Percentiles rank a stretch among this genome's conserved stretches.
Evolutionary conservation across 2,113 vertebrate genomes (phyloP).

Genomic region (Callopanchax toddi): DNA sequence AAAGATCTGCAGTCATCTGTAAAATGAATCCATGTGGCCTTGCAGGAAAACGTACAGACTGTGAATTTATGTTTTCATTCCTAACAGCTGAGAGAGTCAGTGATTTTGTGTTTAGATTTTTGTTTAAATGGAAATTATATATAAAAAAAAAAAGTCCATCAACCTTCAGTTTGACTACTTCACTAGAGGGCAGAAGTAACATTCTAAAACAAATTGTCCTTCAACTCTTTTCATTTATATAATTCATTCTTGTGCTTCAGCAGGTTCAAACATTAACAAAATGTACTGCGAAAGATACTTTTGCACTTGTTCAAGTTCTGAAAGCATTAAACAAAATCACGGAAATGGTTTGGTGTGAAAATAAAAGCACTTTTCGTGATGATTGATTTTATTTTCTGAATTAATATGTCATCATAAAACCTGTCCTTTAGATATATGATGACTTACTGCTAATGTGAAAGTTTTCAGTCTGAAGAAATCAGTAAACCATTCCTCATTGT

Average conservation of each 20-base stretch:
- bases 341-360: too few species aligned
- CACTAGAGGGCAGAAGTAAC: background rate
- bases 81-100: background rate
- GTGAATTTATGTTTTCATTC: background rate
- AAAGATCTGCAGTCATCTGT: slow-evolving; percentile 23
- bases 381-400: slow-evolving; percentile 33
- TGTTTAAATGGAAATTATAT: background rate
- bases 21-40: slow-evolving; percentile 21
- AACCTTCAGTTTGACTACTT: background rate
- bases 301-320: too few species aligned
- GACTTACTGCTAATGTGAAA: slow-evolving; percentile 22
- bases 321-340: too few species aligned
- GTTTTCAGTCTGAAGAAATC: slow-evolving; percentile 17
- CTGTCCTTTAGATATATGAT: slow-evolving; percentile 3
- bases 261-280: too few species aligned
- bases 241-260: background rate
- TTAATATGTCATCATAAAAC: slow-evolving; percentile 36
- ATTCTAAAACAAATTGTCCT: background rate
- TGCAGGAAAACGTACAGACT: background rate
- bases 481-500: background rate
- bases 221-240: background rate
- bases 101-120: background rate
- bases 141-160: background rate
- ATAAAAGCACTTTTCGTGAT: background rate
- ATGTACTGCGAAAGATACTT: too few species aligned